These are phyloP conservation scores for Poeciliopsis turrubarensis DNA, from an alignment of 2,113 vertebrate genomes.

Conservation along the genomic window DNA sequence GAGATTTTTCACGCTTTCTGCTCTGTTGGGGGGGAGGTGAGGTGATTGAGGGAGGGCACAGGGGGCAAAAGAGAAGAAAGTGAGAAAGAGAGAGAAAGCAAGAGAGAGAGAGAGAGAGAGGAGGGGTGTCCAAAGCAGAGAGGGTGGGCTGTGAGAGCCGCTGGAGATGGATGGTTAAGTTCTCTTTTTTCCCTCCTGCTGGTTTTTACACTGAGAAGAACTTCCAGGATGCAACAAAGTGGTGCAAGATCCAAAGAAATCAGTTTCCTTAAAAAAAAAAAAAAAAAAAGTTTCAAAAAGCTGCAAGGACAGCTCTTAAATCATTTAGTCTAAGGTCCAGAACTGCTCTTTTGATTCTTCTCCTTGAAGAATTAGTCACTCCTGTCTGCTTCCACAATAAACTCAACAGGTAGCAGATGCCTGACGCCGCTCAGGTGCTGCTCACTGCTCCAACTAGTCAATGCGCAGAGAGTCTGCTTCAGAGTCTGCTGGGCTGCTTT, in stretches of 20 bases:
- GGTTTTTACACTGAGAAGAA: conserved; percentile 46
- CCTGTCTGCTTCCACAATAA: conserved; percentile 1
- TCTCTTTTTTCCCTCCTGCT: conserved; percentile 54
- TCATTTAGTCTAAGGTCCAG: conserved; percentile 48
- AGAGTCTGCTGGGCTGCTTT: conserved; percentile 54
- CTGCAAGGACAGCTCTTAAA: conserved; percentile 12
- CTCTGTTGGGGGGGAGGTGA: conserved; percentile 75
- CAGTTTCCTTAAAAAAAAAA: conserved; percentile 44
- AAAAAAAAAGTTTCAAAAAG: conserved; percentile 37
- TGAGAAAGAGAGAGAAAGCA: conserved; percentile 17
- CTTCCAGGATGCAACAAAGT: conserved; percentile 41
- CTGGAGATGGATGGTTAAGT: conserved; percentile 61
- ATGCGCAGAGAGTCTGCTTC: conserved; percentile 49
- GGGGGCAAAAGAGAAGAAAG: conserved; percentile 64
- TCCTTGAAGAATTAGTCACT: conserved; percentile 37
- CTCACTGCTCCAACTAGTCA: conserved; percentile 41
- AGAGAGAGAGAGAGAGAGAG: conserved; percentile 66
- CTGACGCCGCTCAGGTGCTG: conserved; percentile 43
- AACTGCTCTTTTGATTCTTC: conserved; percentile 42
- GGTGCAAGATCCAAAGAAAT: conserved; percentile 47
- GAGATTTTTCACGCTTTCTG: conserved; percentile 84
- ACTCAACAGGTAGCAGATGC: conserved; percentile 21
- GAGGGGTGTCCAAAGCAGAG: conserved; percentile 62
- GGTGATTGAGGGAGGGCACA: conserved; percentile 39
- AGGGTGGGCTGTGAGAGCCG: conserved; percentile 55